These are phyloP conservation scores for Candidula unifasciata DNA, from an alignment of 2,888 invertebrate genomes.

Conservation along the genomic window DNA sequence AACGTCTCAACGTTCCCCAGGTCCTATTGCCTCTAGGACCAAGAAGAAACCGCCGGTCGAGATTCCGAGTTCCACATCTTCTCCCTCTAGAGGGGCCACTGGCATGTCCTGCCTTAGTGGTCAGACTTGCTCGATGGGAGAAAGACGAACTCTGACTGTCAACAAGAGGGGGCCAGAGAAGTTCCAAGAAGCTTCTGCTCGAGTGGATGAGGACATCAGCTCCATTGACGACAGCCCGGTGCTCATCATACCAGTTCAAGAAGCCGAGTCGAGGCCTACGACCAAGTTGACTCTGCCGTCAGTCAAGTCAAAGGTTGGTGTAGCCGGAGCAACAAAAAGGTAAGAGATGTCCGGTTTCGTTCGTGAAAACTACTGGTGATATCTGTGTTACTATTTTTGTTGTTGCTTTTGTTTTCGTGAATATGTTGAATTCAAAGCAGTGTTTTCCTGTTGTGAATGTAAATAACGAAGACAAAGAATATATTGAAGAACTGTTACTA, in stretches of 20 bases:
- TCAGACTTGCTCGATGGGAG: slow-evolving; percentile 59
- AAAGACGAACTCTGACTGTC: slow-evolving; percentile 49
- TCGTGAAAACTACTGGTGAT: too few relatives aligned
- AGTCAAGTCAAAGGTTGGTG: slow-evolving; percentile 55
- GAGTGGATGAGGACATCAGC: slow-evolving; percentile 54
- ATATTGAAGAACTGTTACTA: too few relatives aligned
- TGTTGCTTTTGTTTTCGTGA: too few relatives aligned
- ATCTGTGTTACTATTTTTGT: too few relatives aligned
- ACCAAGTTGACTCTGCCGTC: slow-evolving; percentile 54
- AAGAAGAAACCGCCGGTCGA: slow-evolving; percentile 31
- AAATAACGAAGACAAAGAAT: too few relatives aligned
- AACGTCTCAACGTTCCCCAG: slow-evolving; percentile 27
- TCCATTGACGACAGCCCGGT: slow-evolving; percentile 55
- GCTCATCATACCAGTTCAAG: slow-evolving; percentile 54
- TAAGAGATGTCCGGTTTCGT: slow-evolving; percentile 2
- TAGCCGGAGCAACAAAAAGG: slow-evolving; percentile 55
- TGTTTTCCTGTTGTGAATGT: too few relatives aligned
- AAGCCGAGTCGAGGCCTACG: slow-evolving; percentile 51
- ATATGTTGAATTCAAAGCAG: too few relatives aligned
- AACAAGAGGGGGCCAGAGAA: slow-evolving; percentile 46
- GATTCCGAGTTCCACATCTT: slow-evolving; percentile 4
- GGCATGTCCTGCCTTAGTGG: slow-evolving; percentile 55
- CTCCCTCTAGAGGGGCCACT: slow-evolving; percentile 36
- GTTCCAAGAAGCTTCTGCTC: slow-evolving; percentile 40
- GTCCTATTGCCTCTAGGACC: slow-evolving; percentile 3